phyloP scores from a whole-genome alignment of 2,888 invertebrate species.

The Microctonus hyperodae region DNA sequence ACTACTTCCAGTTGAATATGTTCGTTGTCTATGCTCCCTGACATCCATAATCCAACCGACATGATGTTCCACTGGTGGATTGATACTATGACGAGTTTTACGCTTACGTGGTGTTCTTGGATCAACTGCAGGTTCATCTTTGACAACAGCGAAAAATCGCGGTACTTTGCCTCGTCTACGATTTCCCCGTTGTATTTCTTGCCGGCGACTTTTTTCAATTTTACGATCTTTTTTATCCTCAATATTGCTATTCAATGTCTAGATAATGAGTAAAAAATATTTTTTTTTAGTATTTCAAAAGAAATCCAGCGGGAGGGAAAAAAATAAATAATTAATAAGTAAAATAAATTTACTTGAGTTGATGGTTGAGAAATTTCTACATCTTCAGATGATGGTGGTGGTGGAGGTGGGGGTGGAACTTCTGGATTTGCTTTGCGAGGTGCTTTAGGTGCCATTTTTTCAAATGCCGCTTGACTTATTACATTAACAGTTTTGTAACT shows the following conservation, averaged over 20 bases:
- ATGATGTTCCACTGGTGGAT: constrained; percentile 94
- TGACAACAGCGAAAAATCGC: constrained; percentile 94
- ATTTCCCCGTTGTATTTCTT: constrained; percentile 45
- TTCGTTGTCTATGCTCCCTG: constrained; percentile 81
- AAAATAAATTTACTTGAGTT: constrained; percentile 41
- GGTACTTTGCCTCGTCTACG: constrained; percentile 68
- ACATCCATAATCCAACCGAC: constrained; percentile 98
- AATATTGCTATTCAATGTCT: constrained; percentile 22
- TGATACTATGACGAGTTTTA: constrained; percentile 90
- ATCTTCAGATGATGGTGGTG: constrained; percentile 71
- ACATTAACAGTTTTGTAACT: constrained; percentile 87
- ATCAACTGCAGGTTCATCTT: constrained; percentile 73
- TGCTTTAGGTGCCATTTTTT: constrained; percentile 74
- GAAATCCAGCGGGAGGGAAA: neutral
- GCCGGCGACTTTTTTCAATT: constrained; percentile 48
- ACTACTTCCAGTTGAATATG: constrained; percentile 81
- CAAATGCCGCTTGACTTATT: constrained; percentile 88
- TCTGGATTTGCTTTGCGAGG: constrained; percentile 75
- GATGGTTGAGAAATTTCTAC: constrained; percentile 50
- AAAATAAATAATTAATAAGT: neutral
- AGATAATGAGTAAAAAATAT: neutral
- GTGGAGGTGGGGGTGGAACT: constrained; percentile 86
- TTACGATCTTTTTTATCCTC: constrained; percentile 51
- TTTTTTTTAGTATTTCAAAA: neutral
- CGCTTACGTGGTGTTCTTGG: constrained; percentile 80